A percentile compares a stretch with the other conserved stretches of the same genome.
Evolutionary conservation across 2,888 invertebrate species (phyloP).

Genomic region (Camponotus fellah): DNA sequence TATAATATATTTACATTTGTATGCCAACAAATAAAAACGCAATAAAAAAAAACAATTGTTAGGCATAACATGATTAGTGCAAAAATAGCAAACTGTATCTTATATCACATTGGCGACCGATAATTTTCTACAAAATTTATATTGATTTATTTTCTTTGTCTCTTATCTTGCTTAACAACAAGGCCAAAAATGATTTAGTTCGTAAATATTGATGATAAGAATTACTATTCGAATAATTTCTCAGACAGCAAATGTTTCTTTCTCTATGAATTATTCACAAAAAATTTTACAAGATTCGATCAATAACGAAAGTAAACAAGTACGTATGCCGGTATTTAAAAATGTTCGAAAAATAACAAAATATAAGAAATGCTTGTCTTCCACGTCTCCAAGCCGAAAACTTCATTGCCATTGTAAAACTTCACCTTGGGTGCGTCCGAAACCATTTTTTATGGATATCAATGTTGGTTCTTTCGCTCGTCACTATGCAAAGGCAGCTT

Average conservation of each 20-base stretch:
- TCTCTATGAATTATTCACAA: background rate
- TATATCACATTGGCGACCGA: background rate
- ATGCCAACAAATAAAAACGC: background rate
- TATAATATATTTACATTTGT: background rate
- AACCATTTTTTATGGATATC: slow-evolving; percentile 73
- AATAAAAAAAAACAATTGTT: background rate
- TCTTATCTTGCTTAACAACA: background rate
- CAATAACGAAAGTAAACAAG: background rate
- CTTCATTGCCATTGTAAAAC: slow-evolving; percentile 86
- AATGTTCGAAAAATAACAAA: background rate
- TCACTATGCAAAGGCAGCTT: background rate
- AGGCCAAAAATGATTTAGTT: background rate
- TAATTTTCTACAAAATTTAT: background rate
- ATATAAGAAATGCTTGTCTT: slow-evolving; percentile 81
- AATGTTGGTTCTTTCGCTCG: background rate
- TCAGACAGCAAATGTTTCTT: background rate
- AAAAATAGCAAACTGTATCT: background rate
- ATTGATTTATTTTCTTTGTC: background rate
- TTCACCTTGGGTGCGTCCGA: slow-evolving; percentile 83
- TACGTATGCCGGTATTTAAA: background rate
- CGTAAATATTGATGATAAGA: background rate
- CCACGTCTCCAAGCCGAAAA: slow-evolving; percentile 88
- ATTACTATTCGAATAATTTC: background rate
- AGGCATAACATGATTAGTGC: background rate
- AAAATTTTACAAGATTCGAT: background rate